These are phyloP conservation scores for Lathronympha strigana DNA, from an alignment of 2,888 invertebrate species.

Conservation along the genomic window DNA sequence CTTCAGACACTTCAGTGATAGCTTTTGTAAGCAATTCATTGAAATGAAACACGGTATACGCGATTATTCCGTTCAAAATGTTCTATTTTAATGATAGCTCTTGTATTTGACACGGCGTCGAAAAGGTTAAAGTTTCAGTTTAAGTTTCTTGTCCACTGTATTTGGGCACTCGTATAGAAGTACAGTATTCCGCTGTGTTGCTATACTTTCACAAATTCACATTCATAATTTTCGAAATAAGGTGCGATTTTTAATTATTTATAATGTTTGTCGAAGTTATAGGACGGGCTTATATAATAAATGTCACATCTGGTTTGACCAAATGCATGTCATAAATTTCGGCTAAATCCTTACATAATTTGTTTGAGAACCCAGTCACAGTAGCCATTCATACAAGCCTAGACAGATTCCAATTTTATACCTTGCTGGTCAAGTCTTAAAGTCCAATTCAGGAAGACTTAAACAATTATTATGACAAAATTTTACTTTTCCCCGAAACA, in stretches of 20 bases:
- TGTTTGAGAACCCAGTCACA: neutral
- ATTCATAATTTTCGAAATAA: neutral
- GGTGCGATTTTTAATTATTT: neutral
- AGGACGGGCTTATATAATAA: constrained; percentile 8
- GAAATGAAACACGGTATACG: too few relatives aligned
- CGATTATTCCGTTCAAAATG: too few relatives aligned
- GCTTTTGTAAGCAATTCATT: too few relatives aligned
- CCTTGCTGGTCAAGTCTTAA: neutral
- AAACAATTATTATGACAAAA: neutral
- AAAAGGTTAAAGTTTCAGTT: too few relatives aligned
- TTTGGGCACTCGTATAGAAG: too few relatives aligned
- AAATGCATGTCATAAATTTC: constrained; percentile 24
- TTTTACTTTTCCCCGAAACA: neutral
- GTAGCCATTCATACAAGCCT: constrained; percentile 9
- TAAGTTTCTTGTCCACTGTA: too few relatives aligned
- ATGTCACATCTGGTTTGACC: constrained; percentile 16
- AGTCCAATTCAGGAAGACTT: constrained; percentile 16
- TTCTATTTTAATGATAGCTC: too few relatives aligned
- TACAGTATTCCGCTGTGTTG: too few relatives aligned
- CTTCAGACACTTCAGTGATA: too few relatives aligned
- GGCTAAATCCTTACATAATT: neutral
- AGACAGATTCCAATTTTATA: neutral
- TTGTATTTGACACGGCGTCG: too few relatives aligned
- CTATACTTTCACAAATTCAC: too few relatives aligned
- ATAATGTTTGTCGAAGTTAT: neutral